Conservation (phyloP, 1,140 invertebrate genomes). For the Polypedilum pembai region DNA sequence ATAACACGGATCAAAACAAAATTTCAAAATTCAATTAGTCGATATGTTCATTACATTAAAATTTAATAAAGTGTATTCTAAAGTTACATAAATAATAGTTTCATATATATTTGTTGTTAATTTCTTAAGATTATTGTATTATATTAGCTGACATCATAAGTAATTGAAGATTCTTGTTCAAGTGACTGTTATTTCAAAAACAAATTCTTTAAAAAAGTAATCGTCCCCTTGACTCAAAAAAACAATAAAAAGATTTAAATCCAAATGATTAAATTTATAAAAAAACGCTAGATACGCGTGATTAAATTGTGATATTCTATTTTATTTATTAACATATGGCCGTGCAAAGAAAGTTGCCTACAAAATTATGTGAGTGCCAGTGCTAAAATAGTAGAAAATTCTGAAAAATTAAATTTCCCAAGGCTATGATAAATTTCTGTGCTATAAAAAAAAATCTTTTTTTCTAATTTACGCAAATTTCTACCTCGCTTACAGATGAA, state of each 20-base stretch:
- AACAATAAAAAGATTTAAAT: too few species aligned
- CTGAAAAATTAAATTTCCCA: background rate
- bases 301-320: conserved; percentile 26
- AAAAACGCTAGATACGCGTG: conserved; percentile 1
- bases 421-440: conserved; percentile 9
- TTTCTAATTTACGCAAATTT: background rate
- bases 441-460: background rate
- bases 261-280: background rate
- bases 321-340: conserved; percentile 14
- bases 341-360: conserved; percentile 24
- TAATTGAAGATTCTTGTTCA: too few species aligned
- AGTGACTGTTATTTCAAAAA: too few species aligned
- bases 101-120: too few species aligned
- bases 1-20: background rate
- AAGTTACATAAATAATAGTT: too few species aligned
- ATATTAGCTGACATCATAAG: too few species aligned
- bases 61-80: too few species aligned
- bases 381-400: background rate
- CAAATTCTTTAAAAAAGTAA: too few species aligned
- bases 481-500: conserved; percentile 58
- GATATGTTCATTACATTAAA: background rate
- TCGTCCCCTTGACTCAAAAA: too few species aligned
- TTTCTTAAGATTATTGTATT: too few species aligned
- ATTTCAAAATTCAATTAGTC: background rate
- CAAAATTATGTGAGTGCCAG: conserved; percentile 16